Conservation (phyloP, 1,140 invertebrate species). For the Chlorops oryzae region DNA sequence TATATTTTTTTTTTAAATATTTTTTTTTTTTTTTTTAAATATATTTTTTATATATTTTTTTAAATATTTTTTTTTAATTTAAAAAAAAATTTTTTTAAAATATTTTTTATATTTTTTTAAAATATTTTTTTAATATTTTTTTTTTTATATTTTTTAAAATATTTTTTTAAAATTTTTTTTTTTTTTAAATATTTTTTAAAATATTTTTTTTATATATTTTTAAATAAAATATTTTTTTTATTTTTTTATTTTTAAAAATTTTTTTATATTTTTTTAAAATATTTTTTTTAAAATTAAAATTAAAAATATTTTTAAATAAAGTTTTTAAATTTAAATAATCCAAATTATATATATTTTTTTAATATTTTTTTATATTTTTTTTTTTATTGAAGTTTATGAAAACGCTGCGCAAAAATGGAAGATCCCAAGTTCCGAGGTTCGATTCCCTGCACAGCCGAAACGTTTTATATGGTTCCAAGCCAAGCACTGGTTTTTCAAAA, state of each 20-base stretch:
- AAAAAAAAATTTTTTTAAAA: not conserved
- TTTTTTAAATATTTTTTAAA: not conserved
- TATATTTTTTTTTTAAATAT: no score
- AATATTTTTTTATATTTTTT: no score
- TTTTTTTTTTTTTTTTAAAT: no score
- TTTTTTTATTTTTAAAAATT: not conserved
- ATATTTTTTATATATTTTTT: no score
- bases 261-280: not conserved
- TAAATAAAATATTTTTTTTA: not conserved
- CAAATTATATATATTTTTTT: not conserved
- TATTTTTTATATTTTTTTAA: not conserved
- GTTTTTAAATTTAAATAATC: not conserved
- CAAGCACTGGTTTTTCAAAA: no score
- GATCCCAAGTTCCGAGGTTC: no score
- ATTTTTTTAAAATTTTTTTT: not conserved
- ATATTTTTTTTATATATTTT: not conserved
- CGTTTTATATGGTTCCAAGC: no score
- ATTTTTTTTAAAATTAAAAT: not conserved
- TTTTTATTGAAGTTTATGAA: no score
- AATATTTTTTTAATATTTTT: not conserved
- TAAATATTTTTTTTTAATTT: not conserved
- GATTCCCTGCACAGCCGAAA: no score
- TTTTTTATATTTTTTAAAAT: not conserved
- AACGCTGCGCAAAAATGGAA: no score
- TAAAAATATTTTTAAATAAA: not conserved